phyloP scores from a whole-genome alignment of 1,140 invertebrate species.

The Riptortus pedestris region DNA sequence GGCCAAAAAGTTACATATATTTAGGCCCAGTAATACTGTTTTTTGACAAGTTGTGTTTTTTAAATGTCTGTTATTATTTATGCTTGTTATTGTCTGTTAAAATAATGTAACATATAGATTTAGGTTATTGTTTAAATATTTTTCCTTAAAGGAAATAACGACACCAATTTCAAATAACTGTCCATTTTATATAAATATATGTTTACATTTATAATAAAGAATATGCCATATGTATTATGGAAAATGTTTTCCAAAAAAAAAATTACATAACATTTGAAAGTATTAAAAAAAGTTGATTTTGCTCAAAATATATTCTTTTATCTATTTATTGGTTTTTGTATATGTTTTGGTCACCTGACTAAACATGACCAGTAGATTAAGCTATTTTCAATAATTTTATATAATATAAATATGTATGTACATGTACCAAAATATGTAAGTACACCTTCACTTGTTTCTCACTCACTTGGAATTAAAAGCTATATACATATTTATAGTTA shows the following conservation, averaged over 20 bases:
- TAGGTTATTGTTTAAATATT: slow-evolving; percentile 8
- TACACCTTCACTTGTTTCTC: not conserved
- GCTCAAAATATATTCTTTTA: not conserved
- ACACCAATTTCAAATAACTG: not conserved
- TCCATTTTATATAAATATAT: not conserved
- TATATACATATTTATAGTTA: not conserved
- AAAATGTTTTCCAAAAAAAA: not conserved
- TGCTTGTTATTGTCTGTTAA: slow-evolving; percentile 15
- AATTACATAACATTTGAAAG: not conserved
- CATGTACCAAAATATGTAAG: not conserved
- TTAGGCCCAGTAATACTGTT: not conserved
- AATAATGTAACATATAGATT: not conserved
- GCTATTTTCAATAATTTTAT: not conserved
- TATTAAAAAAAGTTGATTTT: not conserved
- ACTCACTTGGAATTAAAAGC: not conserved
- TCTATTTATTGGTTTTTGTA: not conserved
- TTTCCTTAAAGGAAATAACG: not conserved
- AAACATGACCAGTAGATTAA: not conserved
- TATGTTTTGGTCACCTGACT: not conserved
- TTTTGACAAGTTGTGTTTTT: slow-evolving; percentile 6
- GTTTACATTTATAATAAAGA: too few relatives aligned
- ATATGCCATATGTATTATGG: not conserved
- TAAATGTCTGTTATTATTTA: slow-evolving; percentile 17
- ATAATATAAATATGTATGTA: not conserved
- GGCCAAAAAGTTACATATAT: not conserved